A percentile compares a stretch with the other conserved stretches of the same genome.
These are phyloP conservation scores for Hippolais icterina DNA, from an alignment of 2,113 vertebrate species.

Conservation along the genomic window DNA sequence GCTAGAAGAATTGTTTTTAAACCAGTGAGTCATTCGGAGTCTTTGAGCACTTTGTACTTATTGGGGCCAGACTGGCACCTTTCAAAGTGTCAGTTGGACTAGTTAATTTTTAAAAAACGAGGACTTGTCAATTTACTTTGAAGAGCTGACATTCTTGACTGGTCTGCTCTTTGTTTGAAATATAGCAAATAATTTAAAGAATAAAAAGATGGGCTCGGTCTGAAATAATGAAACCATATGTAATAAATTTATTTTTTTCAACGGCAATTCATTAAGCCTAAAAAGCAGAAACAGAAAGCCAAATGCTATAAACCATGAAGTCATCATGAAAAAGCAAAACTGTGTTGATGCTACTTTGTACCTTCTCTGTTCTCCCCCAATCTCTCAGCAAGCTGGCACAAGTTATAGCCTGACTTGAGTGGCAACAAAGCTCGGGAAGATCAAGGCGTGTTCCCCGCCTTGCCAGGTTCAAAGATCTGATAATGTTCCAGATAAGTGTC, in stretches of 20 bases:
- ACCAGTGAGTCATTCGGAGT: constrained; percentile 28
- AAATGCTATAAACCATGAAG: not conserved
- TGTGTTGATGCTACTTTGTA: not conserved
- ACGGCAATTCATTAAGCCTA: not conserved
- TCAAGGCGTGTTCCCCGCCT: not conserved
- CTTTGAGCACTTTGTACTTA: not conserved
- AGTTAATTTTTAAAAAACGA: not conserved
- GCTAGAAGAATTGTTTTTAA: constrained; percentile 53
- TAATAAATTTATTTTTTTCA: not conserved
- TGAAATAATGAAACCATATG: not conserved
- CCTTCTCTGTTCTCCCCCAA: not conserved
- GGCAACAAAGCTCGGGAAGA: not conserved
- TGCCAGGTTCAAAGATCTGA: not conserved
- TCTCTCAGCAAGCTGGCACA: not conserved
- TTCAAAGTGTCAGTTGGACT: not conserved
- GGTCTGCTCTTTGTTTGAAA: not conserved
- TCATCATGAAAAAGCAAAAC: not conserved
- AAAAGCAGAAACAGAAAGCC: not conserved
- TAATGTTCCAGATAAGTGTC: not conserved
- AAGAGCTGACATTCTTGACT: not conserved
- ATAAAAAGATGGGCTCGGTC: not conserved
- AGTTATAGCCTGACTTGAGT: not conserved
- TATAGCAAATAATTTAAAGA: not conserved
- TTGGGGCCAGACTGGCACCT: not conserved
- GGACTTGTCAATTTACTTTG: not conserved